Evolutionary conservation across 2,113 vertebrate genomes (phyloP), one percentile per base, ranked within the genome.

Genomic region (Hippocampus guttulatus): DNA sequence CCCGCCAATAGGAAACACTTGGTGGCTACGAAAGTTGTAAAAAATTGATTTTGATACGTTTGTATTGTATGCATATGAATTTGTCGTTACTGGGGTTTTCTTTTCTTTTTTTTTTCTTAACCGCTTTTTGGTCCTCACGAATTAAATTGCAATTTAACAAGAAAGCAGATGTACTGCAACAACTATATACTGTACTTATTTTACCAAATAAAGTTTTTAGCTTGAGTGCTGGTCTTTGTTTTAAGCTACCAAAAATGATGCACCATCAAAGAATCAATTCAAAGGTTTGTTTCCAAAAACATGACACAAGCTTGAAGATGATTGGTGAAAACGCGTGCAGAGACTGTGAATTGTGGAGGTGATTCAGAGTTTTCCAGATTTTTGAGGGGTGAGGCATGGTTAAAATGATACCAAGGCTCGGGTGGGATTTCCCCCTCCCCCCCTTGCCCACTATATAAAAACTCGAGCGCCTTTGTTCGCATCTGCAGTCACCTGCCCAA

Each of bases 11-110:
- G 88, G 92, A 91, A 92, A 45, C 87, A 92, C 92, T 92, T 94
- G 93, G 94, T 95, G 93, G 91, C 95, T 95, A 92, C 92, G 93
- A 93, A 93, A 92, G 94, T 88, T 95, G 93, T 95, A 95, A 94
- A 94, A 95, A 94, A 93, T 91, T 87, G 92, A 95, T 93, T 94
- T 95, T 94, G 92, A 94, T 95, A 93, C 90, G 91, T 94, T 94
- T 95, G 92, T 95, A 93, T 95, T 95, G 91, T 96, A 93, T 95
- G 94, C 93, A 92, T 38, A 83, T 94, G 93, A 92, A 20, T 64
- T 64, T 90, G 92, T 92, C 93, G 33, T 38, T 38, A 38, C 1
- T 51, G 30, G 30, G 14, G 5, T 27, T 27, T 27, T 27, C 25
- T 27, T 15, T 0, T 94, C 95, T 95, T 96, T 94, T 94, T 93